Evolutionary conservation across 1,140 invertebrate species (phyloP).

Genomic region (Heterodera schachtii): DNA sequence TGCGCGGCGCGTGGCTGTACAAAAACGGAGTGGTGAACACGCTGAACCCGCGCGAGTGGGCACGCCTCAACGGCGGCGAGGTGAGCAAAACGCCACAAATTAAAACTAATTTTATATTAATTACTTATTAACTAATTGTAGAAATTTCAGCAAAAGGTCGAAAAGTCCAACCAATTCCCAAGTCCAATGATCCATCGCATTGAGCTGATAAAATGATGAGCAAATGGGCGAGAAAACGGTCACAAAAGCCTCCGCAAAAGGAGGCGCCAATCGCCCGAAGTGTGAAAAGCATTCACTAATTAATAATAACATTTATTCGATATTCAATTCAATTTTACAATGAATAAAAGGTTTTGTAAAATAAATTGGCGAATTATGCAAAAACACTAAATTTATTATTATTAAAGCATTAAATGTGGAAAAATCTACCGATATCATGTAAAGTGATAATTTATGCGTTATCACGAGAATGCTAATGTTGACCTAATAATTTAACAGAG

Average conservation of each 20-base stretch:
- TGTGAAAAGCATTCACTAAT: too few relatives aligned
- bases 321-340: too few relatives aligned
- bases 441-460: too few relatives aligned
- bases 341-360: too few relatives aligned
- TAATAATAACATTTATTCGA: too few relatives aligned
- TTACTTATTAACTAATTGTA: neutral
- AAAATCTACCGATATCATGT: too few relatives aligned
- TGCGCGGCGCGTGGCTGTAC: constrained; percentile 1
- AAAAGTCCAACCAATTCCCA: neutral
- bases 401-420: too few relatives aligned
- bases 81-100: neutral
- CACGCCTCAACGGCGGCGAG: neutral
- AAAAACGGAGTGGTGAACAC: constrained; percentile 1
- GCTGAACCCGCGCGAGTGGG: neutral
- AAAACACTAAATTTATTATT: too few relatives aligned
- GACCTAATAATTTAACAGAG: too few relatives aligned
- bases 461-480: too few relatives aligned
- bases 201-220: neutral
- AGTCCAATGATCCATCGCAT: neutral
- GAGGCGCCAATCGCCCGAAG: neutral
- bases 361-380: too few relatives aligned
- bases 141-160: neutral
- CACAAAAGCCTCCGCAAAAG: neutral
- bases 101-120: neutral
- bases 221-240: neutral